Evolutionary conservation across 2,888 invertebrate species (phyloP), one percentile per base, ranked within the genome.

Genomic region (Tholera decimalis): DNA sequence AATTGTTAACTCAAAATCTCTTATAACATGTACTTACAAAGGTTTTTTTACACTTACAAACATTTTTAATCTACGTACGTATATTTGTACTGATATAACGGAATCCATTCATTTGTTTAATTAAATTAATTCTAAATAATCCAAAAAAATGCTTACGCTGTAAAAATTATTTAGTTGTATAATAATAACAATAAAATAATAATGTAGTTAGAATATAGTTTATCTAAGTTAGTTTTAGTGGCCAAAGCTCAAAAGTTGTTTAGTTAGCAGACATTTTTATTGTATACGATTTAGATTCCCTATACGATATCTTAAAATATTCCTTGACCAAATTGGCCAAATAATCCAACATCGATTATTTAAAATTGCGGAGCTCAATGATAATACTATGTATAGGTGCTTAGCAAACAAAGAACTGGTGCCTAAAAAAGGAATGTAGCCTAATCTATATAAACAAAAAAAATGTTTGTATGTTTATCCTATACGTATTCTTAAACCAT

Each of bases 1-100:
- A 35, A 46, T 35, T 26, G 43, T 8, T 22, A 43, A 26, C 18
- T 22, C n/a, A 53, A 49, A 50, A 39, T 26, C 53, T 13, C 15
- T 44, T 37, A 68, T 50, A 68, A 24, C 33, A 51, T 64, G 74
- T 74, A 75, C 75, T 75, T 75, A 70, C 55, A 51, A 51, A 35
- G 58, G 4, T 58, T 43, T 67, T 41, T 22, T 28, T n/a, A n/a
- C n/a, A n/a, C n/a, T n/a, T n/a, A n/a, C n/a, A n/a, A n/a, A n/a
- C n/a, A n/a, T n/a, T n/a, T n/a, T n/a, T n/a, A n/a, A n/a, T n/a
- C n/a, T n/a, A n/a, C n/a, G n/a, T n/a, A n/a, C n/a, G n/a, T n/a
- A n/a, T n/a, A n/a, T n/a, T n/a, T n/a, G n/a, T n/a, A n/a, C n/a
- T n/a, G n/a, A n/a, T n/a, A n/a, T n/a, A n/a, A n/a, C n/a, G n/a